Base-by-base conservation (phyloP, 2,113 vertebrate species). In the Sturnira hondurensis region DNA sequence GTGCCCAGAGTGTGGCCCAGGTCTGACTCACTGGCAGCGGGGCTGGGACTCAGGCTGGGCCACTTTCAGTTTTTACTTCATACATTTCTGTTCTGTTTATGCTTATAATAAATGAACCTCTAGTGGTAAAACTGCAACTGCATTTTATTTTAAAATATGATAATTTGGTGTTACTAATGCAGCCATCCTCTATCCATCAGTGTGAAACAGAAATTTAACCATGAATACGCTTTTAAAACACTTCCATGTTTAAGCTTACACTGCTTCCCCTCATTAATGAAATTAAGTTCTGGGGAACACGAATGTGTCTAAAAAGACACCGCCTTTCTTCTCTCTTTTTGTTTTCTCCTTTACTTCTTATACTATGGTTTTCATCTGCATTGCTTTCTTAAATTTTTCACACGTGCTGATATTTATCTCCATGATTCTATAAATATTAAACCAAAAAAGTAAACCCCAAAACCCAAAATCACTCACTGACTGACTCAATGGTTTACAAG, bases 1-100 rank as follows among this genome's bases (percentile, higher is more conserved):
- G 9, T 7, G 16, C 33, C 5, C 56, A 41, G 33, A 24, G 13
- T 0, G 5, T 4, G 15, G 20, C 28, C 45, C 28, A 20, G 19
- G 56, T 43, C 38, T 33, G 12, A 43, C 26, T 20, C 2, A 54
- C 15, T 54, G 47, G 45, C 5, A 82, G 17, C 15, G 0, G 56
- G 26, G 43, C 38, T 43, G 8, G 28, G 31, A 9, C 28, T 2
- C 0, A 2, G 15, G 28, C 20, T 1, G 7, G 31, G 9, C 45
- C 1, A 3, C 19, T 28, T 38, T 22, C 12, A 22, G 31, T 13
- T n/a, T 14, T 15, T 5, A 28, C 85, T 50, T 58, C 19, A 1
- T 50, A 28, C 8, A 9, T 38, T 71, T 67, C 38, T 3, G 11
- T 7, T 16, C 5, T 43, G 26, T 61, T 82, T 43, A 61, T 33